These are phyloP conservation scores for Heliconius hortense DNA, from an alignment of 2,888 invertebrate species.

Conservation along the genomic window DNA sequence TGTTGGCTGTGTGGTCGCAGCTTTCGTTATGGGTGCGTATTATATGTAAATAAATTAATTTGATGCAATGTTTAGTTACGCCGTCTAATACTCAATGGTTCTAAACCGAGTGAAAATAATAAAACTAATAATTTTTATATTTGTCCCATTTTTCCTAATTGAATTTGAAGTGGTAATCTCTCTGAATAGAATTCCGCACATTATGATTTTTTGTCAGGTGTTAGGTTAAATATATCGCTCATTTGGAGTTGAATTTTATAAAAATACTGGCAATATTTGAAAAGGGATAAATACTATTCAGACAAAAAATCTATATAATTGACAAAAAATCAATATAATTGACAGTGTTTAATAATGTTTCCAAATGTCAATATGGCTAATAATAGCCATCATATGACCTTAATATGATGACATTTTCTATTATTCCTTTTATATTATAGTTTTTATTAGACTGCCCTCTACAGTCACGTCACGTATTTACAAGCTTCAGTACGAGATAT, in stretches of 20 bases:
- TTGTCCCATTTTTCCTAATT: too few species aligned
- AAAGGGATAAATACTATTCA: too few species aligned
- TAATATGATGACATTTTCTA: too few species aligned
- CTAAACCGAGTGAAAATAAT: neutral
- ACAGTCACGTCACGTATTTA: neutral
- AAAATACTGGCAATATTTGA: neutral
- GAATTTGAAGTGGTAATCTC: too few species aligned
- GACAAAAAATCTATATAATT: neutral
- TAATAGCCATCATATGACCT: neutral
- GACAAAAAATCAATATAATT: neutral
- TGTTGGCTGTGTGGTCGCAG: constrained; percentile 67
- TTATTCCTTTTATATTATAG: neutral
- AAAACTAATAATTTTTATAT: too few species aligned
- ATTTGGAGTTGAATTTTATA: neutral
- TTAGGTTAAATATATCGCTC: neutral
- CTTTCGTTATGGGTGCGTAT: constrained; percentile 66
- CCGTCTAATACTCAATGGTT: neutral
- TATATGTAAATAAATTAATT: neutral
- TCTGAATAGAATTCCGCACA: neutral
- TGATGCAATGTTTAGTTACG: neutral
- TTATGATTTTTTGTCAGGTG: neutral
- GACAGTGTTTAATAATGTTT: too few species aligned
- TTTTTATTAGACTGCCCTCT: constrained; percentile 1
- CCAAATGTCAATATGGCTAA: neutral
- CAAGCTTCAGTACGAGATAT: neutral